Percentiles rank a stretch among this genome's conserved stretches.
phyloP scores from a whole-genome alignment of 2,797 vertebrate species.

The Miichthys miiuy region DNA sequence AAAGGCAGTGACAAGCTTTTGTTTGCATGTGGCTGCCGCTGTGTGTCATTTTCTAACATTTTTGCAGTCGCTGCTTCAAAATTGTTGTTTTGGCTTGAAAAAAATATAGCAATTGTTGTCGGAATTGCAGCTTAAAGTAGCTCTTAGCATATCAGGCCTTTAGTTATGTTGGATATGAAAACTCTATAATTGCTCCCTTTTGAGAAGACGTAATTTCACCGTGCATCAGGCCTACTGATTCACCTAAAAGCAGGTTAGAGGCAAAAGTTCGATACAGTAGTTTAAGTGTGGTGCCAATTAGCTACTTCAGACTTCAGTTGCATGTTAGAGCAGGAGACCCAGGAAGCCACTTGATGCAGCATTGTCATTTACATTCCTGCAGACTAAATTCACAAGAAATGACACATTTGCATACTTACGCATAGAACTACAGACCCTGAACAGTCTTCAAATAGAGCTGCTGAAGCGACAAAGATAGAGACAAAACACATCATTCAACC shows the following conservation, averaged over 20 bases:
- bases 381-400: constrained; percentile 10
- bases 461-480: not conserved
- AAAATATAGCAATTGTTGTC: constrained; percentile 24
- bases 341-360: constrained; percentile 21
- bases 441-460: not conserved
- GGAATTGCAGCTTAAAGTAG: constrained; percentile 11
- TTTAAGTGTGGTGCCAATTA: constrained; percentile 38
- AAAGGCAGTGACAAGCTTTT: constrained; percentile 51
- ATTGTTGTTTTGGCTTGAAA: constrained; percentile 53
- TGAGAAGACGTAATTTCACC: constrained; percentile 43
- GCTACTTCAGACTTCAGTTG: constrained; percentile 19
- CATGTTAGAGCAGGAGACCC: constrained; percentile 40
- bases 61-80: constrained; percentile 5
- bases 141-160: constrained; percentile 22
- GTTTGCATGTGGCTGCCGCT: constrained; percentile 23
- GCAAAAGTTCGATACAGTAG: constrained; percentile 27
- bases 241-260: constrained; percentile 54
- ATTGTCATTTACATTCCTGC: constrained; percentile 55
- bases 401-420: not conserved
- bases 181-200: constrained; percentile 53
- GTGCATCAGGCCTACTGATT: constrained; percentile 34
- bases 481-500: not conserved
- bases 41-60: constrained; percentile 32
- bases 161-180: constrained; percentile 42
- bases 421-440: not conserved